Evolutionary conservation across 1,140 invertebrate genomes (phyloP), one percentile per base, ranked within the genome.

Genomic region (Macrostomum lignano): DNA sequence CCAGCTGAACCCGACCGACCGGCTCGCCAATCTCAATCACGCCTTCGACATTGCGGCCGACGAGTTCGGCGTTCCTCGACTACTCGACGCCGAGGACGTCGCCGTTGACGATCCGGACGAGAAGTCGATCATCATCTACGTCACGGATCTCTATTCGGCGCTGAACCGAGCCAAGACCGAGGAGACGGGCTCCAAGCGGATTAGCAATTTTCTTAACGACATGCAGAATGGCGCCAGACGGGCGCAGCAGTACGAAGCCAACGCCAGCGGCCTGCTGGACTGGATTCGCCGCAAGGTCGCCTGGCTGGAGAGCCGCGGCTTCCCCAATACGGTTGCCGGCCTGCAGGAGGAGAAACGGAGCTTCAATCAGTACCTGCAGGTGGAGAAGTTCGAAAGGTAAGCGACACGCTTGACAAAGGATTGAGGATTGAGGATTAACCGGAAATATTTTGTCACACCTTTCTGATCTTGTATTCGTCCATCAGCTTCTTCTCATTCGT

Each of bases 121-220:
- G 66, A 66, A 84, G 51, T 86, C 82, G 40, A 79, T 94, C 49
- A 96, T 96, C 84, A 93, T 86, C 42, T 98, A 94, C 64, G 81
- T 98, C 38, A 94, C 86, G 17, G 88, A 81, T 35, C 96, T 94
- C 66, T 98, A 98, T 67, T 88, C 96, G 58, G 96, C 94, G 66
- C 98, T 98, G 66, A 93, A 82, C 41, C 96, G 96, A 61, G 74
- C 94, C 71, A 96, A 94, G 63, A 77, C 86, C 48, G 91, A 96
- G 55, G 91, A 81, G 2, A 86, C 96, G 1, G 86, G 96, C 55
- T 82, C 82, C 39, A 88, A 88, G 58, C 67, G 84, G 49, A 91
- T 94, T 46, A 82, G 81, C 41, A 93, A 91, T 55, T 56, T 60
- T 36, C 34, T 98, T 26, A 82, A 84, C 38, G 82, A 91, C 52